Conservation (phyloP, 2,888 invertebrate genomes). For the Belgica antarctica region DNA sequence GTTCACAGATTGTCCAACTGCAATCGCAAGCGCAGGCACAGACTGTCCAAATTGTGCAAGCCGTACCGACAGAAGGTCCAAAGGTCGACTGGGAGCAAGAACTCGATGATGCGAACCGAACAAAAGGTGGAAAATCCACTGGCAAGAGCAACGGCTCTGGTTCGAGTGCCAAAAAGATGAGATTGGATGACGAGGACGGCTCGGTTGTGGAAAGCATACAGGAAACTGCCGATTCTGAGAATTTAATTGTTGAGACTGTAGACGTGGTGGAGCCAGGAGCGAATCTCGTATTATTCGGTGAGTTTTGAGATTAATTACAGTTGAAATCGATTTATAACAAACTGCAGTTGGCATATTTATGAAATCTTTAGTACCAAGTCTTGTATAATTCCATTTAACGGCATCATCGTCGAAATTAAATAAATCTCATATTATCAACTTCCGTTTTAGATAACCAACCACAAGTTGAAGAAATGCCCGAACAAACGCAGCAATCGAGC, state of each 20-base stretch:
- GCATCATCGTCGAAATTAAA: not conserved
- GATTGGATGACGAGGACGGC: constrained; percentile 45
- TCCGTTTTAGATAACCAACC: constrained; percentile 11
- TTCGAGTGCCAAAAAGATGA: not conserved
- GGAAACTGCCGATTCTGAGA: constrained; percentile 37
- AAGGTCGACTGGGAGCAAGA: constrained; percentile 62
- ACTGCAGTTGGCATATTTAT: too few relatives aligned
- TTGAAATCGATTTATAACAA: too few relatives aligned
- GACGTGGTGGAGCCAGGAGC: constrained; percentile 45
- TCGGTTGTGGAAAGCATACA: constrained; percentile 31
- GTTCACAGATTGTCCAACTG: constrained; percentile 36
- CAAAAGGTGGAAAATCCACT: constrained; percentile 21
- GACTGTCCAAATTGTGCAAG: not conserved
- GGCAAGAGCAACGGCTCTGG: constrained; percentile 28
- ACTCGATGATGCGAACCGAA: constrained; percentile 56
- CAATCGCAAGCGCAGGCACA: not conserved
- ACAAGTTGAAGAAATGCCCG: constrained; percentile 5
- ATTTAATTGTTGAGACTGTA: constrained; percentile 12
- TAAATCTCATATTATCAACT: not conserved
- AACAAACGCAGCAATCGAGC: not conserved
- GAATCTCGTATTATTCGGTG: constrained; percentile 32
- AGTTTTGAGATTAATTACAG: not conserved
- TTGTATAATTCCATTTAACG: not conserved
- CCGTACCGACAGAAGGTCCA: constrained; percentile 9
- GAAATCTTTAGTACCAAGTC: too few relatives aligned